Base-by-base conservation (phyloP, 2,888 invertebrate species). In the Lathronympha strigana region DNA sequence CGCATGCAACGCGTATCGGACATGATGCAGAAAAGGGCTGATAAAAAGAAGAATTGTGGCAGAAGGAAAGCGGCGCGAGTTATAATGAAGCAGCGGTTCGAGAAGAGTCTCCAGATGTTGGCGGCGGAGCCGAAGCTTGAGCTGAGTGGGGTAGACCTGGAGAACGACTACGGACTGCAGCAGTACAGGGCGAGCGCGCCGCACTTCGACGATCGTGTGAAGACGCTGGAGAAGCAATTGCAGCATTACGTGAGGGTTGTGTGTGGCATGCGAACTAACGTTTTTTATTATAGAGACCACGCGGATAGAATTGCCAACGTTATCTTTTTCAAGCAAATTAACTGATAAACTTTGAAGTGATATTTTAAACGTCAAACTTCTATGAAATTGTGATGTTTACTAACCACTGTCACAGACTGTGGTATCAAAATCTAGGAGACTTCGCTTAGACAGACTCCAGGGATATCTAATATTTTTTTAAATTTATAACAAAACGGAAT, bases 51-150 rank as follows among this genome's bases (percentile, higher is more conserved):
- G 63, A 74, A 70, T 11, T 81, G 76, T 0, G 82, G 88, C 0
- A 76, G 86, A 25, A 72, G 89, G 33, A 85, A 84, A 55, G 87
- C 88, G 0, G 88, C 89, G 0, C 74, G 89, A 69, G 94, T 96
- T 73, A 95, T 95, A 76, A 94, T 95, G 87, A 95, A 95, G 76
- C 96, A 95, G 50, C 94, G 96, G 73, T 96, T 96, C 79, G 97
- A 97, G 85, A 97, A 96, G 87, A 97, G 97, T 82, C 93, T 97
- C 88, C 96, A 96, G 85, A 95, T 97, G 95, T 87, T 97, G 75
- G 96, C 96, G 76, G 94, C 95, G 2, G 97, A 96, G 82, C 95
- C 94, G 53, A 93, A 95, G 68, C 87, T 93, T 71, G 91, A 92
- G 51, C 79, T 86, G 40, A 90, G 93, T 58, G 94, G 94, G 28